phyloP scores from a whole-genome alignment of 2,113 vertebrate species.

The Myanophis thanlyinensis region DNA sequence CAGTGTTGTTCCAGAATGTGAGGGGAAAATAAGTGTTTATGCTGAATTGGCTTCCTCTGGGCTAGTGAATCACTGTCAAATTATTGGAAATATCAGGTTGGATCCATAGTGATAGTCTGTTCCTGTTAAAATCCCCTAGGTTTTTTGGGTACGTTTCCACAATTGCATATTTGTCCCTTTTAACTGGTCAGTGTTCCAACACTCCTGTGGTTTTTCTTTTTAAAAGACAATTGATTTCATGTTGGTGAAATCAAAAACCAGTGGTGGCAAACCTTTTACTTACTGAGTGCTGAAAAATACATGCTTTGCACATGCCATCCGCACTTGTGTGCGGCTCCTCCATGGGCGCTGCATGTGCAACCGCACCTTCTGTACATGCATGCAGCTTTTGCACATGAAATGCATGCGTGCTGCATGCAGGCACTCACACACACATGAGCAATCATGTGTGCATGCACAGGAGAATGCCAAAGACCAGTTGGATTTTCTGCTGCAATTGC shows the following conservation, averaged over 20 bases:
- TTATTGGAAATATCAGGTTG: background rate
- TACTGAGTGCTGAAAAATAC: too few species aligned
- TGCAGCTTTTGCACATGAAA: too few species aligned
- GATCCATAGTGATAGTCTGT: background rate
- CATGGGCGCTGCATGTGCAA: too few species aligned
- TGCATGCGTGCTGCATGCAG: too few species aligned
- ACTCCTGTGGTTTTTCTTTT: background rate
- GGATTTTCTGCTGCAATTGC: too few species aligned
- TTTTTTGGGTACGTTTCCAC: background rate
- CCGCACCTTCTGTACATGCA: too few species aligned
- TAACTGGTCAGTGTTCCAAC: background rate
- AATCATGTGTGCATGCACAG: too few species aligned
- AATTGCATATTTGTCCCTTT: background rate
- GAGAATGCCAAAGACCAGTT: too few species aligned
- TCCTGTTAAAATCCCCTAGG: background rate
- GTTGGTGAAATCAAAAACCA: background rate
- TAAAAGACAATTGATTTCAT: background rate
- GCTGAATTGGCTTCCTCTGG: background rate
- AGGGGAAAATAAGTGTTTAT: background rate
- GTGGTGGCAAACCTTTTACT: too few species aligned
- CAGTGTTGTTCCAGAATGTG: background rate
- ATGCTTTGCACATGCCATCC: too few species aligned
- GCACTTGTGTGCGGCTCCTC: too few species aligned
- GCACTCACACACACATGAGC: too few species aligned
- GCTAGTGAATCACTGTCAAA: background rate